Base-by-base conservation (phyloP, 37 sponge, comb jelly and placozoan genomes). In the Halichondria panicea region DNA sequence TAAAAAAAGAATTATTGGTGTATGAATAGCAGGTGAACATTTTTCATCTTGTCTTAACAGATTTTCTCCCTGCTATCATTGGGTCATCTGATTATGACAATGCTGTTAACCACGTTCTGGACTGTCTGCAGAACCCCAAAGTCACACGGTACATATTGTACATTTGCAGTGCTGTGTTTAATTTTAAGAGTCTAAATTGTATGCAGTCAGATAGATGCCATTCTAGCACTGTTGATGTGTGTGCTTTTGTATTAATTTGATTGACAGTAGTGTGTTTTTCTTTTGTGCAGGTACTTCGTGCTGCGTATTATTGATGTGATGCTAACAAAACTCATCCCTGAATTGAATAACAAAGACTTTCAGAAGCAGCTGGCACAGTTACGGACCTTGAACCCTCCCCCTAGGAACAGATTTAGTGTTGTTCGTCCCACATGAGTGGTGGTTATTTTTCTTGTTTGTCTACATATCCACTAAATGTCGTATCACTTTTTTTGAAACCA, bases 91-190 rank as follows among this genome's bases (percentile, higher is more conserved):
- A 72, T 34, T 85, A 81, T 66, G 67, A 76, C 48, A 25, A 27
- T 8, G 72, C 87, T 22, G 54, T 82, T 4, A 27, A 67, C 1
- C 91, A 86, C 48, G 81, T 78, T n/a, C 63, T 91, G 55, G 77
- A 85, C 19, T 86, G 83, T 44, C 33, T 91, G 53, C 68, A 82
- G 44, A 85, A 91, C 59, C 87, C 87, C 38, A 25, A 56, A 56
- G 68, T 91, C 3, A 91, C 85, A 75, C 81, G 79, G 91, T 91
- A 6, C 24, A 55, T 45, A 25, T 9, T 28, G 3, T 41, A 21
- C 2, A 41, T n/a, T n/a, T n/a, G n/a, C n/a, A n/a, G n/a, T n/a
- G n/a, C n/a, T n/a, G n/a, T n/a, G n/a, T n/a, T n/a, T n/a, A n/a
- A n/a, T n/a, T n/a, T n/a, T n/a, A n/a, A n/a, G n/a, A n/a, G n/a